Base-by-base conservation (phyloP, 2,113 vertebrate species). In the Charina bottae region DNA sequence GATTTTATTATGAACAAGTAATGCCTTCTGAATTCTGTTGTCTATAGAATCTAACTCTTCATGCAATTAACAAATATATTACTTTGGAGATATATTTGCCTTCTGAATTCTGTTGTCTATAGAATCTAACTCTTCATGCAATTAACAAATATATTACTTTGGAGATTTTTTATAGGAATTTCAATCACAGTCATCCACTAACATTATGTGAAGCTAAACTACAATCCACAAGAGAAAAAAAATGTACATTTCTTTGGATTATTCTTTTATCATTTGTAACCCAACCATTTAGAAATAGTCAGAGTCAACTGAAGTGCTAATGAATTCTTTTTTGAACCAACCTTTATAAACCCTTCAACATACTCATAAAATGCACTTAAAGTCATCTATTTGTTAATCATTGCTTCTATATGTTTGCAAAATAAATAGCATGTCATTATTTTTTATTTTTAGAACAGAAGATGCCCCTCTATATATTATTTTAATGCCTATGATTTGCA, bases 11-110 rank as follows among this genome's bases (percentile, higher is more conserved):
- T 92, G 87, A 92, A 83, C 46, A 58, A 84, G n/a, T 88, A 56
- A 0, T 0, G 0, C 91, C 92, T 94, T 84, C 0, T 5, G 86
- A 91, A 93, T 94, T 92, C 78, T 96, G 91, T 89, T 92, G 55
- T 91, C 56, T 89, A 26, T 17, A 72, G 78, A 64, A 89, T 91
- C 92, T 95, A 89, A 93, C 89, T 5, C 68, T 91, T 91, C 72
- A 94, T 88, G 58, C 23, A 86, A 87, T 91, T 92, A 94, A 92
- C 91, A 83, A 83, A 37, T 85, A 90, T 83, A 93, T 95, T 92
- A 90, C 85, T 60, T 88, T 58, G 72, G 92, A 83, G 87, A 90
- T 83, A n/a, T n/a, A n/a, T n/a, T n/a, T 0, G 0, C 91, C 92
- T 94, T 84, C 0, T 5, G 86, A 91, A 93, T 94, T 92, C 78